These are phyloP conservation scores for Lanius collurio DNA, from an alignment of 2,113 vertebrate species.

Conservation along the genomic window DNA sequence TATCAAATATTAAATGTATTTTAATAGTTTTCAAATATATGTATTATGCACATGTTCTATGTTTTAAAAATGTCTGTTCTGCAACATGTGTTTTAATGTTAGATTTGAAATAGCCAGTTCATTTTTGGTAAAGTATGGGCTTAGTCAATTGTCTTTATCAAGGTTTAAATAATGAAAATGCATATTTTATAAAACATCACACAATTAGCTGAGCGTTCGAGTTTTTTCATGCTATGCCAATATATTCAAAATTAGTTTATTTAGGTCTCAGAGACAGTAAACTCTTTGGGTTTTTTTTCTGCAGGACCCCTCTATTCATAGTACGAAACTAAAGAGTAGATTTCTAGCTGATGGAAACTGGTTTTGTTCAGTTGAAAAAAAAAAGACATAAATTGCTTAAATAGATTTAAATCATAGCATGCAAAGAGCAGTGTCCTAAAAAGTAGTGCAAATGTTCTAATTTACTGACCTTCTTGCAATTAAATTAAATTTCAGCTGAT, in stretches of 20 bases:
- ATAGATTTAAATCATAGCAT: neutral
- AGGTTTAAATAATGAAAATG: neutral
- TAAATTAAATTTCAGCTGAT: slow-evolving; percentile 81
- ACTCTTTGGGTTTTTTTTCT: neutral
- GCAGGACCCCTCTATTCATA: neutral
- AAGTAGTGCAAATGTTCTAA: neutral
- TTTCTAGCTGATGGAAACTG: neutral
- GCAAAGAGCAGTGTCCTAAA: neutral
- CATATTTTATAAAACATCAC: neutral
- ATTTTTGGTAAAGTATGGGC: neutral
- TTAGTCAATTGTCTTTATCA: neutral
- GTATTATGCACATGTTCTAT: neutral
- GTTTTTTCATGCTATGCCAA: fast-evolving
- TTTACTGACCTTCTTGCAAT: slow-evolving; percentile 18
- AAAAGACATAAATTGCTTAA: neutral
- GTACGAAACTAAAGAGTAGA: neutral
- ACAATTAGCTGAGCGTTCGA: neutral
- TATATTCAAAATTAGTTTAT: neutral
- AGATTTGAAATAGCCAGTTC: neutral
- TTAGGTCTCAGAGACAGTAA: neutral
- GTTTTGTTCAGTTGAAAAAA: neutral
- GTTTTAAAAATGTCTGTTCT: neutral
- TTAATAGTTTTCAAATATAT: neutral
- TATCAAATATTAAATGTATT: neutral
- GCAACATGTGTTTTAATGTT: neutral